Evolutionary conservation across 2,888 invertebrate species (phyloP).

Genomic region (Caenorhabditis sulstoni): DNA sequence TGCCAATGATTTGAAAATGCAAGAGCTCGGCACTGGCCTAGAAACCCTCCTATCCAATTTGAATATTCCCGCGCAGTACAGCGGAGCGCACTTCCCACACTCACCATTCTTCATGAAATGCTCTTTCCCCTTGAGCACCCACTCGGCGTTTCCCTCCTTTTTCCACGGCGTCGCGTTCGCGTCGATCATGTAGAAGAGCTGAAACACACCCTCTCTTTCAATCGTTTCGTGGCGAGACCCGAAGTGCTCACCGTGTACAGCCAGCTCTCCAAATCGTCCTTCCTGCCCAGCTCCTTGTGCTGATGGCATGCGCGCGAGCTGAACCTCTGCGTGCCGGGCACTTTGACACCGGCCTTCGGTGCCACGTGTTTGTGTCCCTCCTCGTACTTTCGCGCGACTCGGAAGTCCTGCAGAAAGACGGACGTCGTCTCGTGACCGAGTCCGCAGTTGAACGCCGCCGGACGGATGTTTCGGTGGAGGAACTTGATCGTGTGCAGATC

Average conservation of each 20-base stretch:
- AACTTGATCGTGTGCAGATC: slow-evolving; percentile 16
- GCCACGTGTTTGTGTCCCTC: slow-evolving; percentile 6
- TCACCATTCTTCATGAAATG: slow-evolving; percentile 21
- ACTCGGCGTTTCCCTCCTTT: background rate
- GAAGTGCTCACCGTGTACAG: slow-evolving; percentile 18
- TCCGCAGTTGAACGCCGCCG: slow-evolving; percentile 10
- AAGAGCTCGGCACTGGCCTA: too few relatives aligned
- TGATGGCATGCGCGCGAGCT: slow-evolving; percentile 11
- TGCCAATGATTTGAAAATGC: too few relatives aligned
- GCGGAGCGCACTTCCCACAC: background rate
- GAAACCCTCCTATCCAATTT: too few relatives aligned
- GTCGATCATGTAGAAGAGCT: slow-evolving; percentile 21
- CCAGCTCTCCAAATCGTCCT: slow-evolving; percentile 46
- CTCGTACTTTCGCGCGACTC: slow-evolving; percentile 2
- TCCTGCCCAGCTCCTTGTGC: slow-evolving; percentile 38
- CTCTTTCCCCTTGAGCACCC: slow-evolving; percentile 1
- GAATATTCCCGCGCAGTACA: background rate
- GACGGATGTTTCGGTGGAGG: slow-evolving; percentile 12
- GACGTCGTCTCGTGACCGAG: background rate
- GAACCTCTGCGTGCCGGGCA: slow-evolving; percentile 23
- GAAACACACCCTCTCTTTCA: background rate
- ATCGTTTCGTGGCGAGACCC: background rate
- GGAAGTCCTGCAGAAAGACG: slow-evolving; percentile 19
- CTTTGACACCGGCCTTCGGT: background rate
- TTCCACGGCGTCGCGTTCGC: background rate